A percentile compares a stretch with the other conserved stretches of the same genome.
Conservation (phyloP, 1,140 invertebrate species). For the Cyclina sinensis region DNA sequence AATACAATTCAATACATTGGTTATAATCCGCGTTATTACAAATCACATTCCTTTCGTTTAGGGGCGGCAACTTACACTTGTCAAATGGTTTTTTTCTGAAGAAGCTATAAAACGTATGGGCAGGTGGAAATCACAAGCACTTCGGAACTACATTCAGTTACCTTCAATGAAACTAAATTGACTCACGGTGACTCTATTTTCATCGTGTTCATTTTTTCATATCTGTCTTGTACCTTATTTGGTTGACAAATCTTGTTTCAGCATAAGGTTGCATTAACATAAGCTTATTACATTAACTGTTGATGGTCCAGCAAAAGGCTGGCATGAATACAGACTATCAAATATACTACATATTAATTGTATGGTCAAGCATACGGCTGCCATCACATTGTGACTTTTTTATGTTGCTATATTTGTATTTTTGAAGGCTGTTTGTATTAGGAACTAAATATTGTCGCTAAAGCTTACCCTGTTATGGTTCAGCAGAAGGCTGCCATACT, state of each 20-base stretch:
- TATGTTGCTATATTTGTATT: no score
- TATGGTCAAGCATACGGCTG: no score
- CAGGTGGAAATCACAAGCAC: neutral
- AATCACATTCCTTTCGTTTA: constrained; percentile 22
- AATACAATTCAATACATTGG: neutral
- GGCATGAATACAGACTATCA: no score
- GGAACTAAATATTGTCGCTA: neutral
- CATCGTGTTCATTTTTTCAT: neutral
- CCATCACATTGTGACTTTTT: no score
- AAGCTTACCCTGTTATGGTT: neutral
- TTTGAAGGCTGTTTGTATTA: no score
- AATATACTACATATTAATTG: no score
- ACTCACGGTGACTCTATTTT: neutral
- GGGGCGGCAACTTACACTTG: neutral
- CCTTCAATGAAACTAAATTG: neutral
- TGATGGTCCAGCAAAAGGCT: neutral
- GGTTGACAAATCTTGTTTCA: neutral
- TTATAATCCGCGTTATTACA: neutral
- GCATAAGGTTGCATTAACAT: neutral
- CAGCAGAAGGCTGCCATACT: neutral
- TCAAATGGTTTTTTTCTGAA: neutral
- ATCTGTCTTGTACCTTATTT: neutral
- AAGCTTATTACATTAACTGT: neutral
- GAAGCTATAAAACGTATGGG: constrained; percentile 21
- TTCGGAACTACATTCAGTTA: constrained; percentile 3